Base-by-base conservation (phyloP, 2,113 vertebrate species). In the Diglossa brunneiventris region DNA sequence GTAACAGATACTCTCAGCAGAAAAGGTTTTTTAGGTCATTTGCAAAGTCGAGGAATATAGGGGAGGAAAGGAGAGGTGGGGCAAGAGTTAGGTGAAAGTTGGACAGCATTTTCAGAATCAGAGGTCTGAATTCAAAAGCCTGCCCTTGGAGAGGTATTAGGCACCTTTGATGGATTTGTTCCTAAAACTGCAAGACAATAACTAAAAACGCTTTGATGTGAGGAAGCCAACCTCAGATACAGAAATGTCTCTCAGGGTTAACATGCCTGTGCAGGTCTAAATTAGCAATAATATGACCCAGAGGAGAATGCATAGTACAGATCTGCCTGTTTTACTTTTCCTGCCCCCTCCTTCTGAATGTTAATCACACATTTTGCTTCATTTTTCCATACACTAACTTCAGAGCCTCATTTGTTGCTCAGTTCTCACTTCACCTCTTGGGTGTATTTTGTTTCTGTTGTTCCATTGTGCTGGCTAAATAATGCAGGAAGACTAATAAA, bases 401-500 rank as follows among this genome's bases (percentile, higher is more conserved):
- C 47, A 92, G 85, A 90, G 14, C 10, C n/a, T 89, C 52, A 83
- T 94, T 97, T 70, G 42, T 33, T 62, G 79, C 64, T 80, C 76
- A 41, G 41, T 63, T 95, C 11, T 1, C 83, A 77, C 62, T 86
- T 77, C 26, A 89, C 68, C 59, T 91, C 89, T 80, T 92, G 94
- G 39, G n/a, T 74, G 14, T 94, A 56, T 95, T 96, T 91, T 94
- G 91, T 96, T 96, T 97, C 95, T 96, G 89, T 87, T 97, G 88
- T 86, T 88, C 84, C 70, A n/a, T 77, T 91, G 83, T 95, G 94
- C 90, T 97, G 94, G 93, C 88, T 98, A 97, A 97, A 97, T 96
- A 97, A 96, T 80, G 69, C 63, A 78, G 89, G 81, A 89, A 95
- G 89, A 56, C 88, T 97, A 97, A 98, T 98, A 97, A 94, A 97